phyloP scores from a whole-genome alignment of 2,888 invertebrate genomes.

The Chloromyia formosa region DNA sequence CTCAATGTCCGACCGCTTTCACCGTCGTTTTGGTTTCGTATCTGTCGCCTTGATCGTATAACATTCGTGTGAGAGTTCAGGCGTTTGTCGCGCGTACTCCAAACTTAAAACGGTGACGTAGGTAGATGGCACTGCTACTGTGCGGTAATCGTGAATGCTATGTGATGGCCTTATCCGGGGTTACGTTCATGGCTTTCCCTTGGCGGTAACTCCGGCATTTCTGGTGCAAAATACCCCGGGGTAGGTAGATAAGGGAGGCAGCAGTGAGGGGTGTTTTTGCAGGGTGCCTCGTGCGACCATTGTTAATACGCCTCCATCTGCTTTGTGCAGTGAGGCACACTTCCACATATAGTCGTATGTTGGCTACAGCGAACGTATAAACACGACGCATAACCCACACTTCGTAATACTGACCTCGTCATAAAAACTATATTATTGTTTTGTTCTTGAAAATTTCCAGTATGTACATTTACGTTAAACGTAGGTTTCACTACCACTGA shows the following conservation, averaged over 20 bases:
- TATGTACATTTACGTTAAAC: conserved; percentile 1
- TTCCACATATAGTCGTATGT: not conserved
- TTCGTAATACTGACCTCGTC: not conserved
- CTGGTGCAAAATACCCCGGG: not conserved
- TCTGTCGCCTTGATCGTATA: conserved; percentile 37
- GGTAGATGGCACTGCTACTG: conserved; percentile 23
- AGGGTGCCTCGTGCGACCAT: not conserved
- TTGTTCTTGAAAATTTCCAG: conserved; percentile 8
- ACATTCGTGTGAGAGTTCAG: conserved; percentile 34
- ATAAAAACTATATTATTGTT: conserved; percentile 6
- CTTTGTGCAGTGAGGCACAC: not conserved
- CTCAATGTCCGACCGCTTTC: conserved; percentile 7
- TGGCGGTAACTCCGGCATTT: conserved; percentile 47
- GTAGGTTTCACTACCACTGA: conserved; percentile 5
- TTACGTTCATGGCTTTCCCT: conserved; percentile 59
- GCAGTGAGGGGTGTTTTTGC: not conserved
- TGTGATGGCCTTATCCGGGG: conserved; percentile 60
- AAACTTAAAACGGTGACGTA: conserved; percentile 45
- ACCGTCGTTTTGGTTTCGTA: conserved; percentile 15
- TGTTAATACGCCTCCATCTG: not conserved
- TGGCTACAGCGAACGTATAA: not conserved
- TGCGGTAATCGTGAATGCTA: conserved; percentile 57
- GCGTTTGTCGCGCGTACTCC: conserved; percentile 45
- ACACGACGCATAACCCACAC: not conserved
- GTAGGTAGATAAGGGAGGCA: not conserved